Evolutionary conservation across 1,140 invertebrate genomes (phyloP).

Genomic region (Argopecten irradians): DNA sequence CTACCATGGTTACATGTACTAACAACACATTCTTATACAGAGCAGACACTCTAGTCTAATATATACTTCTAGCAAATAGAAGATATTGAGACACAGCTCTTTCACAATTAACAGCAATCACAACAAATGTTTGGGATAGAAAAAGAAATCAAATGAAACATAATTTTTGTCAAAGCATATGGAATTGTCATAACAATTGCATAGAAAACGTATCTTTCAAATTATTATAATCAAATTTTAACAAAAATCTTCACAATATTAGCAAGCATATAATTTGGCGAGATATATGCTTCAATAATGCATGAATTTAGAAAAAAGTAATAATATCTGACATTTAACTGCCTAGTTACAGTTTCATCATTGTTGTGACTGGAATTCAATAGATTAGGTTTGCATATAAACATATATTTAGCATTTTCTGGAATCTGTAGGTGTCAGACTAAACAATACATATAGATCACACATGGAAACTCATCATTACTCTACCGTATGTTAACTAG

Average conservation of each 20-base stretch:
- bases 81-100: not conserved
- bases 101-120: not conserved
- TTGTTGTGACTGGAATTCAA: conserved; percentile 10
- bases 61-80: not conserved
- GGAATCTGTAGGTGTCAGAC: not conserved
- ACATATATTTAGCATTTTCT: not conserved
- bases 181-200: not conserved
- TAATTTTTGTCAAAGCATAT: not conserved
- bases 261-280: too few species aligned
- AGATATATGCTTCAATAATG: not conserved
- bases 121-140: not conserved
- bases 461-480: too few species aligned
- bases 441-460: not conserved
- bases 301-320: not conserved
- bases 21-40: too few species aligned
- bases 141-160: not conserved
- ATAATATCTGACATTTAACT: not conserved
- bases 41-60: not conserved
- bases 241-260: too few species aligned
- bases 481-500: too few species aligned
- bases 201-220: not conserved
- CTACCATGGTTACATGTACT: too few species aligned
- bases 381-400: not conserved
- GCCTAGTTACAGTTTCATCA: not conserved
- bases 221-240: not conserved